Evolutionary conservation across 2,797 vertebrate genomes (phyloP).

Genomic region (Menidia menidia): DNA sequence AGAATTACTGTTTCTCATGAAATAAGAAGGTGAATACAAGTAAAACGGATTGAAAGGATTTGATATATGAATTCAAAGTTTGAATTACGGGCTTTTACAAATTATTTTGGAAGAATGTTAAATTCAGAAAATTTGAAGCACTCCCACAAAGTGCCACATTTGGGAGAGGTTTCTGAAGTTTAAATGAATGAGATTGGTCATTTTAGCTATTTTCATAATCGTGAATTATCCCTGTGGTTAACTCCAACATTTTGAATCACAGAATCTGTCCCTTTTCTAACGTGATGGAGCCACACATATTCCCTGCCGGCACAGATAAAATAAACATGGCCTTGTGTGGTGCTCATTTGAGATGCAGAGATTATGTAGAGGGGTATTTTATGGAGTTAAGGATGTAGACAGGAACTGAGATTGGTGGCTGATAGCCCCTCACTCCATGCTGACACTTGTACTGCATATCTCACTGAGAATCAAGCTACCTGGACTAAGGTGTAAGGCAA

Average conservation of each 20-base stretch:
- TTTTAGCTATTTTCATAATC: no score
- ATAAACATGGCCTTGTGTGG: no score
- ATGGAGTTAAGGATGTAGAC: background rate
- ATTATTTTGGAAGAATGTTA: no score
- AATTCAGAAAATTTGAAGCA: no score
- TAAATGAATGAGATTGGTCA: no score
- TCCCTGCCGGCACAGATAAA: background rate
- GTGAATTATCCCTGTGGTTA: no score
- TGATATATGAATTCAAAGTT: conserved; percentile 20
- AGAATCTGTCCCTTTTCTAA: background rate
- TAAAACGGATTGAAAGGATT: conserved; percentile 18
- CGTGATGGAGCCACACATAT: background rate
- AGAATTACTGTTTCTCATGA: conserved; percentile 8
- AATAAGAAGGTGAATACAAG: conserved; percentile 13
- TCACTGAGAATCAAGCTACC: no score
- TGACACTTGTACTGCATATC: no score
- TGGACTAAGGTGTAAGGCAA: no score
- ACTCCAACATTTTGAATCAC: no score
- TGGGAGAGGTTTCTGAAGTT: no score
- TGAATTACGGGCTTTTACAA: background rate
- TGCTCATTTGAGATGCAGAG: background rate
- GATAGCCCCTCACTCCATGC: background rate
- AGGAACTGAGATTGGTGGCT: background rate
- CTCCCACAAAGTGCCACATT: no score
- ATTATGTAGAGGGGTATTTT: background rate